phyloP scores from a whole-genome alignment of 2,113 vertebrate species.

The Boleophthalmus pectinirostris region DNA sequence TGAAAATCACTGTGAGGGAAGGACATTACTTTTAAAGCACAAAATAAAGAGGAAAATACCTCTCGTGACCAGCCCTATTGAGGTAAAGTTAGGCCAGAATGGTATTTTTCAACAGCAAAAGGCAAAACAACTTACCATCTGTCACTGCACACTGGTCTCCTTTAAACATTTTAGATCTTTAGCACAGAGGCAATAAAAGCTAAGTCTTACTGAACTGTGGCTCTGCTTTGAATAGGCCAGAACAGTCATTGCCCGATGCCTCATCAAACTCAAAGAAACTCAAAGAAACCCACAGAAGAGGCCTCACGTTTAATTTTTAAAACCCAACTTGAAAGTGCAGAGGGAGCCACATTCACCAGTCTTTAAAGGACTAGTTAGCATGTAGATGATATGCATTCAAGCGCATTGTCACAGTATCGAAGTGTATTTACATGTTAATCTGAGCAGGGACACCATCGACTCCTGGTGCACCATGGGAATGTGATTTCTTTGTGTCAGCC shows the following conservation, averaged over 20 bases:
- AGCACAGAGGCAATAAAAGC: conserved; percentile 66
- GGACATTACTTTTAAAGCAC: background rate
- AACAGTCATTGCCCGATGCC: conserved; percentile 67
- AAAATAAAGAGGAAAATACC: background rate
- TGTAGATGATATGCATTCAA: conserved; percentile 80
- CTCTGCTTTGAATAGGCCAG: conserved; percentile 63
- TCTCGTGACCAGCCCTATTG: background rate
- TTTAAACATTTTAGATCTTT: conserved; percentile 65
- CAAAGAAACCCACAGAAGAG: conserved; percentile 62
- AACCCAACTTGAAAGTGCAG: conserved; percentile 77
- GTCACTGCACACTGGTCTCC: conserved; percentile 55
- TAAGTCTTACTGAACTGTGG: conserved; percentile 71
- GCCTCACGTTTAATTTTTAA: conserved; percentile 76
- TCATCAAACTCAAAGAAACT: conserved; percentile 60
- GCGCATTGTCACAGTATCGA: conserved; percentile 71
- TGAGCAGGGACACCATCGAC: conserved; percentile 65
- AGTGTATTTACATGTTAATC: conserved; percentile 82
- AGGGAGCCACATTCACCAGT: conserved; percentile 67
- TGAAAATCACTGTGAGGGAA: background rate
- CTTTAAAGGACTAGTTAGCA: conserved; percentile 78
- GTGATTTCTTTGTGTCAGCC: conserved; percentile 68
- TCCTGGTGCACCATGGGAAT: conserved; percentile 67
- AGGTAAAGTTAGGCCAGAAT: background rate
- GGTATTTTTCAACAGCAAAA: conserved; percentile 42
- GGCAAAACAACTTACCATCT: conserved; percentile 67